phyloP scores from a whole-genome alignment of 2,888 invertebrate genomes.

The Adelphocoris suturalis region DNA sequence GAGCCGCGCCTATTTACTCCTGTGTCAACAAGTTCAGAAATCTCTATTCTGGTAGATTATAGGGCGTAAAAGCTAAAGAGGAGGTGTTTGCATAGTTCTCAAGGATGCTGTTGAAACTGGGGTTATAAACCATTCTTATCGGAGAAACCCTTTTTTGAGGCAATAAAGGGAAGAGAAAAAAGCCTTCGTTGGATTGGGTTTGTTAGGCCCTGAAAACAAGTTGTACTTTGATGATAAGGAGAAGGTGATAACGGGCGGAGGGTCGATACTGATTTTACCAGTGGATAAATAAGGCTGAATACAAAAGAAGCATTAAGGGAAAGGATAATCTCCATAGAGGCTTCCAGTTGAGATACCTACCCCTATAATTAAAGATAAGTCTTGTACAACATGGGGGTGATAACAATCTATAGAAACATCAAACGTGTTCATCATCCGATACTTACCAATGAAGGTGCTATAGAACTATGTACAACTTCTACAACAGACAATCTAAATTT shows the following conservation, averaged over 20 bases:
- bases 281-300: slow-evolving; percentile 30
- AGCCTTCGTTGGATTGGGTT: slow-evolving; percentile 30
- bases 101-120: slow-evolving; percentile 43
- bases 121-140: slow-evolving; percentile 59
- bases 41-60: slow-evolving; percentile 67
- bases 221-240: slow-evolving; percentile 26
- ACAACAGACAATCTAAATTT: no score
- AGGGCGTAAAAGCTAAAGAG: slow-evolving; percentile 8
- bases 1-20: slow-evolving; percentile 41
- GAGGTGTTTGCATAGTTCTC: slow-evolving; percentile 43
- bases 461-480: no score
- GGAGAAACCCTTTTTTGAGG: slow-evolving; percentile 46
- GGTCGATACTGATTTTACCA: slow-evolving; percentile 24
- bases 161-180: slow-evolving; percentile 47
- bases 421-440: neutral
- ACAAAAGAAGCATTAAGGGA: neutral
- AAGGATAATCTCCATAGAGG: neutral
- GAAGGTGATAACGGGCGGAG: neutral
- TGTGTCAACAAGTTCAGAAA: slow-evolving; percentile 58
- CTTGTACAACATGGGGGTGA: neutral
- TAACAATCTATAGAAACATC: neutral
- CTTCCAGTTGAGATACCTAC: neutral
- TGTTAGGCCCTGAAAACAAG: slow-evolving; percentile 48
- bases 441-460: neutral
- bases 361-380: neutral